phyloP scores from a whole-genome alignment of 2,797 vertebrate species.

The Potorous gilbertii region DNA sequence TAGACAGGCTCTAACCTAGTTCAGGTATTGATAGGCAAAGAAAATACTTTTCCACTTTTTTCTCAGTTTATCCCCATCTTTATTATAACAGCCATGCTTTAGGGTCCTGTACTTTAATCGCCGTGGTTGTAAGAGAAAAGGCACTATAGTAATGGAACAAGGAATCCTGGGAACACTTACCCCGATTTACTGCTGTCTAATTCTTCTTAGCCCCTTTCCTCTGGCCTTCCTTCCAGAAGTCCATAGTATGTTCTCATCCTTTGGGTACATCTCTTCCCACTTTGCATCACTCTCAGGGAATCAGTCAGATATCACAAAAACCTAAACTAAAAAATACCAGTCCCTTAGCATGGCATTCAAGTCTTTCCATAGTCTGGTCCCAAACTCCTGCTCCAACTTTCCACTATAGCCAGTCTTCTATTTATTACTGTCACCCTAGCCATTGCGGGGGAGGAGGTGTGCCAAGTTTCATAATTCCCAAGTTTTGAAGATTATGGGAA shows the following conservation, averaged over 20 bases:
- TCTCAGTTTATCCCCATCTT: neutral
- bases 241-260: neutral
- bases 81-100: neutral
- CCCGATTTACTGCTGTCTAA: neutral
- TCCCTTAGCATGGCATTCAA: neutral
- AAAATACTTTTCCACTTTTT: neutral
- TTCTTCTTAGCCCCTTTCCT: neutral
- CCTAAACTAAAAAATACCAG: neutral
- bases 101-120: neutral
- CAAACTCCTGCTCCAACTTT: neutral
- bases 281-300: neutral
- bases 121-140: neutral
- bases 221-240: neutral
- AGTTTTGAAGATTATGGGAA: too few species aligned
- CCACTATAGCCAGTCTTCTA: neutral
- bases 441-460: too few species aligned
- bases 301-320: neutral
- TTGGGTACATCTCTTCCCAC: neutral
- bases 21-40: neutral
- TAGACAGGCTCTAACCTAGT: neutral
- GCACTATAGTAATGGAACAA: neutral
- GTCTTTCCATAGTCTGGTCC: neutral
- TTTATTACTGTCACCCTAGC: neutral
- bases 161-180: neutral
- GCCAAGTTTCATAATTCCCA: too few species aligned